These are phyloP conservation scores for Hapalemur alaotrensis DNA, from an alignment of 2,797 vertebrate species.

Conservation along the genomic window DNA sequence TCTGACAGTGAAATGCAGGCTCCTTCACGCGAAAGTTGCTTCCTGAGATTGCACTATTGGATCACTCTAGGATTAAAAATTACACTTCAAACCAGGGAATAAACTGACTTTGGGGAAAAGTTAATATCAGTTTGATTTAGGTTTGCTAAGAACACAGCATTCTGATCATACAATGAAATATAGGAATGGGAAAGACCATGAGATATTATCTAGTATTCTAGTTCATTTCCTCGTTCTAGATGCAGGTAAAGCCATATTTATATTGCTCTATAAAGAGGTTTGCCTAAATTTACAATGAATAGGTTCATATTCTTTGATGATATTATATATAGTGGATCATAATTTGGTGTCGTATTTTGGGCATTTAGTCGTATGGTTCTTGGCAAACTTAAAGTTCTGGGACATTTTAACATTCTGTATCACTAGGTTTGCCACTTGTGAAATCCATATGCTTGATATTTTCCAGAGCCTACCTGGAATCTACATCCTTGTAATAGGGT, in stretches of 20 bases:
- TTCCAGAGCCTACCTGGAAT: neutral
- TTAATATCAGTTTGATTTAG: neutral
- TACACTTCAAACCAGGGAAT: slow-evolving; percentile 42
- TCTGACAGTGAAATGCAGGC: slow-evolving; percentile 44
- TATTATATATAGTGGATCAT: neutral
- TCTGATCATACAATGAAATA: neutral
- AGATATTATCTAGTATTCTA: neutral
- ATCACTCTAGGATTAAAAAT: slow-evolving; percentile 63
- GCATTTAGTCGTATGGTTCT: neutral
- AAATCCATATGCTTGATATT: neutral
- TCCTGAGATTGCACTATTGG: slow-evolving; percentile 42
- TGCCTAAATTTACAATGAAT: neutral
- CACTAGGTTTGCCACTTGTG: neutral
- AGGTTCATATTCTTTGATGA: neutral
- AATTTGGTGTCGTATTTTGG: neutral
- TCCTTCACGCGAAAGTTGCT: slow-evolving; percentile 47
- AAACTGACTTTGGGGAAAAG: slow-evolving; percentile 57
- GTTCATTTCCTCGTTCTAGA: neutral
- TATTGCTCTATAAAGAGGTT: neutral
- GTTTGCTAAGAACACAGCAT: neutral
- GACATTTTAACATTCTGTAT: neutral
- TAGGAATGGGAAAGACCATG: neutral
- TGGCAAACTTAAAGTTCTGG: neutral
- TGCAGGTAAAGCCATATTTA: neutral
- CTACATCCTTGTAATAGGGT: neutral